A percentile compares a stretch with the other conserved stretches of the same genome.
Evolutionary conservation across 2,888 invertebrate species (phyloP).

Genomic region (Orchesella flavescens): DNA sequence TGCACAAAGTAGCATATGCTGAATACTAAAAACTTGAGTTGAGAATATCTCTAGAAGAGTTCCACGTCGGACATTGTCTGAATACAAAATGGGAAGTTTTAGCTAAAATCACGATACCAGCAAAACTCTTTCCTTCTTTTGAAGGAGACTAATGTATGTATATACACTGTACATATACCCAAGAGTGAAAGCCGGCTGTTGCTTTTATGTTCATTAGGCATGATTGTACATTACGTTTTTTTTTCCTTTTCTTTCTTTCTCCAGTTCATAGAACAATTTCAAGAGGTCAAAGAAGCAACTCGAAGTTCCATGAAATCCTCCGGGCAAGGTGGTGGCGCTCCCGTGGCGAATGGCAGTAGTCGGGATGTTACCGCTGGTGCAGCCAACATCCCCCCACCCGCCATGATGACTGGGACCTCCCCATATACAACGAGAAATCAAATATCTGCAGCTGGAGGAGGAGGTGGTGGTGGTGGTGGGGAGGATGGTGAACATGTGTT

Average conservation of each 20-base stretch:
- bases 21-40: constrained; percentile 42
- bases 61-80: background rate
- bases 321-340: constrained; percentile 74
- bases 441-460: constrained; percentile 48
- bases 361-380: constrained; percentile 45
- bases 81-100: constrained; percentile 40
- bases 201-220: background rate
- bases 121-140: background rate
- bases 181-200: background rate
- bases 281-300: constrained; percentile 97
- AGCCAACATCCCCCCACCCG: constrained; percentile 67
- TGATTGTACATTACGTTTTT: background rate
- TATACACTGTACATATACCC: no score
- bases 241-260: constrained; percentile 58
- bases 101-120: background rate
- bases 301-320: constrained; percentile 74
- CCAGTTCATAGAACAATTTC: constrained; percentile 98
- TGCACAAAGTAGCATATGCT: constrained; percentile 24
- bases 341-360: constrained; percentile 53
- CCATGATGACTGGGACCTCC: constrained; percentile 62
- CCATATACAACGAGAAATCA: constrained; percentile 63
- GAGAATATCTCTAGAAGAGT: background rate
- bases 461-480: constrained; percentile 33
- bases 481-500: constrained; percentile 66
- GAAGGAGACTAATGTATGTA: no score